phyloP scores from a whole-genome alignment of 2,888 invertebrate genomes.

The Aricia artaxerxes region DNA sequence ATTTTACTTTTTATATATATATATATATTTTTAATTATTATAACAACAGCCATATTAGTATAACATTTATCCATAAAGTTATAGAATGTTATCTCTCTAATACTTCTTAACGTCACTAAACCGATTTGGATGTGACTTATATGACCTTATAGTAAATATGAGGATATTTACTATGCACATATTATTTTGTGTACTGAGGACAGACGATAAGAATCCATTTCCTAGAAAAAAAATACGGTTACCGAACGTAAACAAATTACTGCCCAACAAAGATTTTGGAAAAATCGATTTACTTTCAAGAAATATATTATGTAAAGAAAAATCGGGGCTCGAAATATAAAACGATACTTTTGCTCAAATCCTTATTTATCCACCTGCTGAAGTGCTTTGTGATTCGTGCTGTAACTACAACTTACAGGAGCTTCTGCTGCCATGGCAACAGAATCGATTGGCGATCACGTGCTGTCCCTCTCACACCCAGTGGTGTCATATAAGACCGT shows the following conservation, averaged over 20 bases:
- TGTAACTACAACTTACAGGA: slow-evolving; percentile 28
- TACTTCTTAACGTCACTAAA: not conserved
- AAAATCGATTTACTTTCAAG: not conserved
- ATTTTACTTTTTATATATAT: too few species aligned
- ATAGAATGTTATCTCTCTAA: too few species aligned
- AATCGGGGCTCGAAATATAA: not conserved
- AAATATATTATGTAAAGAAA: not conserved
- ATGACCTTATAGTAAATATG: too few species aligned
- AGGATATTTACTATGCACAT: not conserved
- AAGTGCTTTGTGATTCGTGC: slow-evolving; percentile 12
- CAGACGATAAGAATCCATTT: too few species aligned
- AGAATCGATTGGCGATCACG: slow-evolving; percentile 33
- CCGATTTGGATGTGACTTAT: not conserved
- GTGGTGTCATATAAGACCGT: slow-evolving; percentile 12
- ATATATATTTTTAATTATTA: too few species aligned
- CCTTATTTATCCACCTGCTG: not conserved
- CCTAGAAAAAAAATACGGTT: too few species aligned
- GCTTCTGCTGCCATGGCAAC: slow-evolving; percentile 33
- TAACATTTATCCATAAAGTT: too few species aligned
- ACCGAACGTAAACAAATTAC: not conserved
- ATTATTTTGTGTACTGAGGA: too few species aligned
- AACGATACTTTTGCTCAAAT: not conserved
- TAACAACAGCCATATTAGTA: too few species aligned
- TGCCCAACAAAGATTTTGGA: not conserved
- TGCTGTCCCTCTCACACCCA: not conserved